These are phyloP conservation scores for Syrmaticus mikado DNA, from an alignment of 2,113 vertebrate genomes.

Conservation along the genomic window DNA sequence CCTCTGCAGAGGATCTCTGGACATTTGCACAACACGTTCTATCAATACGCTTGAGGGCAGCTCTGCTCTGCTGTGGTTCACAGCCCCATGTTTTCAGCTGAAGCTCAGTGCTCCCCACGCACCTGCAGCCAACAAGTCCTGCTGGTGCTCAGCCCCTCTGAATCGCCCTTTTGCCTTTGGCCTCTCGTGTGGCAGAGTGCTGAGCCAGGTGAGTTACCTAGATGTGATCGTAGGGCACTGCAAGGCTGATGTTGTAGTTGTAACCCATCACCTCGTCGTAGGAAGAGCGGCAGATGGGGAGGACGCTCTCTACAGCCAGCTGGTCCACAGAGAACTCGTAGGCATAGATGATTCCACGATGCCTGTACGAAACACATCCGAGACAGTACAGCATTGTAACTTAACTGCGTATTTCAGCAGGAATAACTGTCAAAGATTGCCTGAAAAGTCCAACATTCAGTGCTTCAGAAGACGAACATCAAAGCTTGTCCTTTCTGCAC, in stretches of 20 bases:
- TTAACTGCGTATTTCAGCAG: no score
- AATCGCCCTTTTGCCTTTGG: background rate
- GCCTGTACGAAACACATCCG: slow-evolving; percentile 71
- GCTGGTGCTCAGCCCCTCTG: rapidly evolving
- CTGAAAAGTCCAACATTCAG: rapidly evolving
- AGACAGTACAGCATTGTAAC: background rate
- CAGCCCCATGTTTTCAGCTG: background rate
- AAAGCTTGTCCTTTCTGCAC: background rate
- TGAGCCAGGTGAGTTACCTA: background rate
- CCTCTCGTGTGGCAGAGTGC: background rate
- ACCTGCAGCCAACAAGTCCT: background rate
- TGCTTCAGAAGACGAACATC: background rate
- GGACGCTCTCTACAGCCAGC: slow-evolving; percentile 79
- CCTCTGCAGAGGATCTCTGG: background rate
- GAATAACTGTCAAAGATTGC: rapidly evolving
- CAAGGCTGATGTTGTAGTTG: slow-evolving; percentile 91
- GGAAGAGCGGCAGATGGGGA: slow-evolving; percentile 91
- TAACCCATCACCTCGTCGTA: slow-evolving; percentile 78
- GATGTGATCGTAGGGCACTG: slow-evolving; percentile 82
- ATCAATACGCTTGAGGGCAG: rapidly evolving
- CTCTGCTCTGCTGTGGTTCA: rapidly evolving
- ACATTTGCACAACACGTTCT: rapidly evolving
- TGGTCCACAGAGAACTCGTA: slow-evolving; percentile 90
- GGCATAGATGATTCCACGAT: slow-evolving; percentile 88
- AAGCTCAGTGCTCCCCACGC: rapidly evolving